Evolutionary conservation across 2,113 vertebrate genomes (phyloP).

Genomic region (Anhinga rufa): DNA sequence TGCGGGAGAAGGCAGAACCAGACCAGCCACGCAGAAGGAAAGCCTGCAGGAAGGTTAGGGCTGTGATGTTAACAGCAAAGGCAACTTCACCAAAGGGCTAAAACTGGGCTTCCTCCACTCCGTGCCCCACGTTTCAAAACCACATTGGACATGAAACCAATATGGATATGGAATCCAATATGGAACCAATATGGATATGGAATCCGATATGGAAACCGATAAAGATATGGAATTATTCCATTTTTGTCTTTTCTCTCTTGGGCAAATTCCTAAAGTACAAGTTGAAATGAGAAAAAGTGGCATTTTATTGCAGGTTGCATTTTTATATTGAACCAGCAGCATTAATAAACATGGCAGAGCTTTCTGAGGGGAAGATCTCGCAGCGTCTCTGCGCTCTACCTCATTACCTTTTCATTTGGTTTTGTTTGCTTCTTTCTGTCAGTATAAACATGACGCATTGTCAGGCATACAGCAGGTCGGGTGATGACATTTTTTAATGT

Average conservation of each 20-base stretch:
- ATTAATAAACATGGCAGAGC: constrained; percentile 10
- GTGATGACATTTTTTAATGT: constrained; percentile 41
- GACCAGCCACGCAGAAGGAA: not conserved
- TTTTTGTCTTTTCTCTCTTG: not conserved
- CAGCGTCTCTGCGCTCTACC: not conserved
- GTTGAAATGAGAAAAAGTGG: not conserved
- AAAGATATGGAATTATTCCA: not conserved
- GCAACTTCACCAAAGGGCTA: not conserved
- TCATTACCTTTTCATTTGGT: constrained; percentile 30
- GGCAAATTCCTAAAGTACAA: not conserved
- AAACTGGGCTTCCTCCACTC: not conserved
- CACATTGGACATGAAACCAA: not conserved
- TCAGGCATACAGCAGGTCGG: not conserved
- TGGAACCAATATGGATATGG: not conserved
- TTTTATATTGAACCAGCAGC: not conserved
- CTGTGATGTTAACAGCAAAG: not conserved
- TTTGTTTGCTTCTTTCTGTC: constrained; percentile 7
- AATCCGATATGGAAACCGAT: too few relatives aligned
- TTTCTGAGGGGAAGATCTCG: not conserved
- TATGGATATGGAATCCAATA: too few relatives aligned
- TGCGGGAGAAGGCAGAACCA: not conserved
- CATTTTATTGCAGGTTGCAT: not conserved
- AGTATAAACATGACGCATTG: not conserved
- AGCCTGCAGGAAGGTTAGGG: not conserved
- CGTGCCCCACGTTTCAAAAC: fast-evolving